Percentiles rank a stretch among this genome's conserved stretches.
These are phyloP conservation scores for Anolis sagrei DNA, from an alignment of 2,113 vertebrate genomes.

Conservation along the genomic window DNA sequence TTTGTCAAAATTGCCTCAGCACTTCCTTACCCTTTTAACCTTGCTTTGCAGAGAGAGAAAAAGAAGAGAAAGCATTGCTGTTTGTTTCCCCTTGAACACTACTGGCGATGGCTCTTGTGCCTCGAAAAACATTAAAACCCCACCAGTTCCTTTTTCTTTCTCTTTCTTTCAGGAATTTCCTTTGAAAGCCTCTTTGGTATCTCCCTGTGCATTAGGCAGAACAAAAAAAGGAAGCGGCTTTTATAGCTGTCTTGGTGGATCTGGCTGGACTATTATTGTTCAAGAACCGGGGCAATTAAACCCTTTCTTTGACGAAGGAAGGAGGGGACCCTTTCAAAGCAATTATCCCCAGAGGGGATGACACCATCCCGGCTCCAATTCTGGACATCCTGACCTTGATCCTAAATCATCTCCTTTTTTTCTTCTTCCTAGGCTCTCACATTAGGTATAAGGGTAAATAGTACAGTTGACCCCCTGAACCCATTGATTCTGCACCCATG, in stretches of 20 bases:
- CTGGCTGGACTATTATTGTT: background rate
- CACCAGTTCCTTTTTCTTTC: background rate
- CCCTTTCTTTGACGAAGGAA: background rate
- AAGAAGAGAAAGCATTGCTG: background rate
- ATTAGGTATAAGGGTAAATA: background rate
- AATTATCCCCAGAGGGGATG: background rate
- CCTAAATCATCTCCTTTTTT: background rate
- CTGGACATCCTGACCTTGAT: conserved; percentile 1
- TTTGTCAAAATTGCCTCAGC: conserved; percentile 58
- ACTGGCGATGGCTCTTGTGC: background rate
- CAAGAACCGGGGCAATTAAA: background rate
- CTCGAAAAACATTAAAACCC: background rate
- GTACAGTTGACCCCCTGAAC: background rate
- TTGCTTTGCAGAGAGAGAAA: background rate
- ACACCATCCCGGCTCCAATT: background rate
- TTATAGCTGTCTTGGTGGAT: background rate
- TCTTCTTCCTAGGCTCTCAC: too few species aligned
- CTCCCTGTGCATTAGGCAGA: background rate
- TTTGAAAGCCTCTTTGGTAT: conserved; percentile 12
- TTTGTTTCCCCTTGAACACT: background rate
- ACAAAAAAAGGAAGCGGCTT: background rate
- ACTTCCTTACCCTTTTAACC: conserved; percentile 65
- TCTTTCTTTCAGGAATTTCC: background rate
- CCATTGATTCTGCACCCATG: too few species aligned
- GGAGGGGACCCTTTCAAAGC: background rate